Evolutionary conservation across 2,797 vertebrate genomes (phyloP).

Genomic region (Molossus molossus): DNA sequence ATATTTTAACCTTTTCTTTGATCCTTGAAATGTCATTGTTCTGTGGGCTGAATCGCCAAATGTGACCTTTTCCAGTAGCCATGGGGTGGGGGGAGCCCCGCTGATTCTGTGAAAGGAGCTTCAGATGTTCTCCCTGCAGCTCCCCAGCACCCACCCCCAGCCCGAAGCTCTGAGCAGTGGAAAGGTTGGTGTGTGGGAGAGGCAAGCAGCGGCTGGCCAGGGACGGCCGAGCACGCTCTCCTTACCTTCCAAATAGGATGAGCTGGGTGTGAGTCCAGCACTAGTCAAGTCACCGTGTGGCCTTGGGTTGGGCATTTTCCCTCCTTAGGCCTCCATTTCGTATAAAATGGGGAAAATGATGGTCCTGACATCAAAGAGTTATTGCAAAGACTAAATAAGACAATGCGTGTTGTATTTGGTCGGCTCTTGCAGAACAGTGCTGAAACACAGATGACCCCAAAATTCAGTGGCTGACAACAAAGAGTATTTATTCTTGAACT

Average conservation of each 20-base stretch:
- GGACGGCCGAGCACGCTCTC: neutral
- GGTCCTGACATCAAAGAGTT: neutral
- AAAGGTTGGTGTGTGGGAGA: neutral
- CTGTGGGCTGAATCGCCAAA: slow-evolving; percentile 92
- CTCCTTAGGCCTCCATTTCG: neutral
- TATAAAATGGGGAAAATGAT: neutral
- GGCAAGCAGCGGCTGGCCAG: fast-evolving
- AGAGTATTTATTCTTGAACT: neutral
- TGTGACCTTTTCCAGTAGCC: slow-evolving; percentile 93
- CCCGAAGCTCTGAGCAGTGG: neutral
- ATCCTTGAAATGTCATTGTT: slow-evolving; percentile 96
- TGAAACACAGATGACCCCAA: neutral
- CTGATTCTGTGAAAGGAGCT: slow-evolving; percentile 91
- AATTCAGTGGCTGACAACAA: neutral
- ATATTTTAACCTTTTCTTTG: slow-evolving; percentile 96
- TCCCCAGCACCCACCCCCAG: neutral
- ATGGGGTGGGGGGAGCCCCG: slow-evolving; percentile 86
- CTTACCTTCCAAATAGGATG: neutral
- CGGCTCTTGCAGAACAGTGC: neutral
- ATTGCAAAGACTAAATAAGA: neutral
- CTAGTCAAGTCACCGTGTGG: neutral
- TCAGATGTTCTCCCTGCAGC: slow-evolving; percentile 67
- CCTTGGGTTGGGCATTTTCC: neutral
- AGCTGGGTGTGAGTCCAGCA: neutral
- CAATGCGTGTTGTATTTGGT: neutral